Conservation (phyloP, 2,888 invertebrate species). For the Cheilosia urbana region DNA sequence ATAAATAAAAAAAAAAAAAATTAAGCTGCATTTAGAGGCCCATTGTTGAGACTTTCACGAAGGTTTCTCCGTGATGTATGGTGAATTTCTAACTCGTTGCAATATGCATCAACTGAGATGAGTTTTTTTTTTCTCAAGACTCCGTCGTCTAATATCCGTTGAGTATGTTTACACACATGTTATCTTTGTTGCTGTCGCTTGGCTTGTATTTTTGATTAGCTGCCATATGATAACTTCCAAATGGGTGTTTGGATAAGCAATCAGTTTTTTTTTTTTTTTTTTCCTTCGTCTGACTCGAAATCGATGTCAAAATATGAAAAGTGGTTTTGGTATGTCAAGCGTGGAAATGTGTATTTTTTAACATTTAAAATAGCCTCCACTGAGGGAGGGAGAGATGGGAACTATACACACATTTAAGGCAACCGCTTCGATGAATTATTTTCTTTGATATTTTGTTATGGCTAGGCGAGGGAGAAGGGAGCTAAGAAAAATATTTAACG, state of each 20-base stretch:
- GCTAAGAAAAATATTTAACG: not conserved
- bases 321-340: conserved; percentile 29
- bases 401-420: conserved; percentile 2
- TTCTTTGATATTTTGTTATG: conserved; percentile 12
- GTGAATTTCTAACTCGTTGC: not conserved
- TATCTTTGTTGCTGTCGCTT: conserved; percentile 16
- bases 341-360: conserved; percentile 2
- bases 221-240: conserved; percentile 54
- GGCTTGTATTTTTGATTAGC: conserved; percentile 47
- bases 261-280: conserved; percentile 20
- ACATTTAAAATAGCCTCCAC: conserved; percentile 26
- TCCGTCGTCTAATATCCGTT: conserved; percentile 2
- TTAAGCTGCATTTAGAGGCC: not conserved
- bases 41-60: conserved; percentile 3
- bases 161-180: conserved; percentile 47
- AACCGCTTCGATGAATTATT: conserved; percentile 33
- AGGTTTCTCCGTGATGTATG: not conserved
- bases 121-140: not conserved
- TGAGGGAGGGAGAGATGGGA: conserved; percentile 7
- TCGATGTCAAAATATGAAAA: conserved; percentile 37
- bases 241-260: conserved; percentile 46
- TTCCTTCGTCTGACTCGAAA: not conserved
- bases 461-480: not conserved
- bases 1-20: too few species aligned
- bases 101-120: not conserved